Base-by-base conservation (phyloP, 1,140 invertebrate genomes). In the Drosophila aff. region DNA sequence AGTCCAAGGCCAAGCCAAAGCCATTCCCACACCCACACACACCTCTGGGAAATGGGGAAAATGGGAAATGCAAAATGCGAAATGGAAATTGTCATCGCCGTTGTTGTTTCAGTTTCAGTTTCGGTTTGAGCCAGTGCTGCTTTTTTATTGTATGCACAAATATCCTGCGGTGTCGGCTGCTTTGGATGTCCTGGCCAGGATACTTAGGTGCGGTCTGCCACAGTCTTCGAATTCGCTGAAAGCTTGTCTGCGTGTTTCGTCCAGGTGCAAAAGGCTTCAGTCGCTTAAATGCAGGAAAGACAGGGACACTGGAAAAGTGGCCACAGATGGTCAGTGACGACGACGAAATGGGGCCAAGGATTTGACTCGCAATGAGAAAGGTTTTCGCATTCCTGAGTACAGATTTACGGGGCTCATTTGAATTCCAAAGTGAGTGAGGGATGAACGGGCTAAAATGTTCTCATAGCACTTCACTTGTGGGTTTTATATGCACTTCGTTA, bases 61-160 rank as follows among this genome's bases (percentile, higher is more conserved):
- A 65, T 65, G 57, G 33, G 28, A 60, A 64, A 71, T 41, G 40
- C 36, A 52, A 52, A 33, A 38, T 66, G 40, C n/a, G 18, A 65
- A 76, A 58, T 76, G 65, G 58, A 71, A 78, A 78, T 78, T 71
- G 47, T 71, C 69, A 73, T 61, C 53, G 67, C 44, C 46, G 44
- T 38, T 73, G 46, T 73, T 61, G 53, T 73, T 73, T 46, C 33
- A 31, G 36, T 28, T 62, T 72, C 44, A 26, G 36, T 72, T 72
- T 72, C 36, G 57, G 23, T 43, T 43, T 50, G 40, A 64, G 61
- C 50, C n/a, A 18, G 13, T 41, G 49, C 46, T 40, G 13, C n/a
- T 9, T 68, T 74, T 66, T 59, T 79, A 64, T 79, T 78, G 65
- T 78, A 79, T 77, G 74, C 50, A 78, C 64, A 77, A 75, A 78